Evolutionary conservation across 2,888 invertebrate species (phyloP).

Genomic region (Camptogramma bilineatum): DNA sequence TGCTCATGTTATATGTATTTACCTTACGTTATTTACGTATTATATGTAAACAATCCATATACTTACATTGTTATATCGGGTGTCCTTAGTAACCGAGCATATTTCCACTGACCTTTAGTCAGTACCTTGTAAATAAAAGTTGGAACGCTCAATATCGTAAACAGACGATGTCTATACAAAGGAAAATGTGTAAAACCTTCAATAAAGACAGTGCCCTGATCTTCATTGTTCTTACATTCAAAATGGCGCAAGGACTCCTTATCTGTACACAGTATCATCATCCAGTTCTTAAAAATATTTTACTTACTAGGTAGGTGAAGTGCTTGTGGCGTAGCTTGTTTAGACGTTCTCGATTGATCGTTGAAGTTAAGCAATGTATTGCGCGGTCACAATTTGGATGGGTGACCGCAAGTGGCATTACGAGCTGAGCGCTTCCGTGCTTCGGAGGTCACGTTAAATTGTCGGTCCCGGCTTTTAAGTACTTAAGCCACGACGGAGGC

Average conservation of each 20-base stretch:
- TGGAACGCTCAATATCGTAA: not conserved
- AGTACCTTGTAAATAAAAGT: conserved; percentile 2
- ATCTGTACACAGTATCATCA: not conserved
- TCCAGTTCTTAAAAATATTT: no score
- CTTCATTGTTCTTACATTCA: not conserved
- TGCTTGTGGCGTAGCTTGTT: no score
- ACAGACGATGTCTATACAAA: conserved; percentile 3
- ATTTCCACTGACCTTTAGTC: conserved; percentile 14
- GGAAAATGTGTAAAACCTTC: conserved; percentile 4
- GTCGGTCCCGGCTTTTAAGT: no score
- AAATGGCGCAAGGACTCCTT: not conserved
- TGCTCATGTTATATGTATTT: not conserved
- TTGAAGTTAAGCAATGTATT: no score
- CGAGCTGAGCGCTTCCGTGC: no score
- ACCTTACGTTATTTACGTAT: not conserved
- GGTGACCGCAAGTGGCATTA: no score
- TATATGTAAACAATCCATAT: not conserved
- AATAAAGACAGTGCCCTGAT: not conserved
- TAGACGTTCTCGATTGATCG: no score
- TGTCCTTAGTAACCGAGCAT: not conserved
- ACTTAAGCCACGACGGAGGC: no score
- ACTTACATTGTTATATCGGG: not conserved
- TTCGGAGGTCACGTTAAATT: no score
- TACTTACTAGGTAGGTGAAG: no score
- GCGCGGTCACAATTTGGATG: no score